A percentile compares a stretch with the other conserved stretches of the same genome.
phyloP scores from a whole-genome alignment of 2,113 vertebrate species.

The Nycticryphes semicollaris region DNA sequence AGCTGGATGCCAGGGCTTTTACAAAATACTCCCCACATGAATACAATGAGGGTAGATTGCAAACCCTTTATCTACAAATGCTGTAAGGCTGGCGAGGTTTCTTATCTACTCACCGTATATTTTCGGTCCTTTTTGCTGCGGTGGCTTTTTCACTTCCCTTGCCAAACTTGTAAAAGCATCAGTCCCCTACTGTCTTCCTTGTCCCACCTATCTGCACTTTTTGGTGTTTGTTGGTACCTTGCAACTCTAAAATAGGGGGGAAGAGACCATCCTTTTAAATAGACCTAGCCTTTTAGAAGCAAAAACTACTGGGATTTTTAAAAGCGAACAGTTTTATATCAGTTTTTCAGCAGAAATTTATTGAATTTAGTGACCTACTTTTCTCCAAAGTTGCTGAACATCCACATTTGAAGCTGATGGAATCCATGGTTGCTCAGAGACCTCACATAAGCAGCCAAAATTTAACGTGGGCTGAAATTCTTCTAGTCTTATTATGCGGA shows the following conservation, averaged over 20 bases:
- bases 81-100: neutral
- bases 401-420: neutral
- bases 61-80: neutral
- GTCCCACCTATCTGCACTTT: neutral
- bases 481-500: neutral
- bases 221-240: neutral
- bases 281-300: neutral
- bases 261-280: neutral
- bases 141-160: neutral
- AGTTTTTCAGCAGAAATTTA: neutral
- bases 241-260: neutral
- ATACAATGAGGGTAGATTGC: neutral
- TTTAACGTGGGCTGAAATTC: neutral
- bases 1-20: neutral
- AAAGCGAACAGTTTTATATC: neutral
- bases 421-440: neutral
- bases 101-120: neutral
- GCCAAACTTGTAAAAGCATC: neutral
- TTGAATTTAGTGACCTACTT: neutral
- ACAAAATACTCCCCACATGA: neutral
- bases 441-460: conserved; percentile 14
- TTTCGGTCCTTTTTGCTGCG: neutral
- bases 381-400: neutral
- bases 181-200: neutral
- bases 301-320: neutral